Evolutionary conservation across 2,888 invertebrate species (phyloP).

Genomic region (Rhabditoides inermis): DNA sequence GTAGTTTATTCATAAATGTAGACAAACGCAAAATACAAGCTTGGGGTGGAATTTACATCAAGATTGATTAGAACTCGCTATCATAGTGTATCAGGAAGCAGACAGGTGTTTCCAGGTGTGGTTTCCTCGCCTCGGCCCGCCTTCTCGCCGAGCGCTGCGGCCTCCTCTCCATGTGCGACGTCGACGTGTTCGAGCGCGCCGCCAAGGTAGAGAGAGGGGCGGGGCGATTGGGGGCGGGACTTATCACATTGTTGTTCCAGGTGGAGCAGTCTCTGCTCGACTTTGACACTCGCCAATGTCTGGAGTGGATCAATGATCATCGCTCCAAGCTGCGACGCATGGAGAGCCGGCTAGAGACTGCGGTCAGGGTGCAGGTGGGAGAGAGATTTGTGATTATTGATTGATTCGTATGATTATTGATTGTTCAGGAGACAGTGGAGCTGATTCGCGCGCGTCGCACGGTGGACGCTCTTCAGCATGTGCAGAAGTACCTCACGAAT

Average conservation of each 20-base stretch:
- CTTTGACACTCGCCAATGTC: constrained; percentile 23
- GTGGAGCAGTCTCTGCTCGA: constrained; percentile 23
- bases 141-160: constrained; percentile 71
- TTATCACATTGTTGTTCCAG: too few species aligned
- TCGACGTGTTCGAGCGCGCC: constrained; percentile 30
- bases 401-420: not conserved
- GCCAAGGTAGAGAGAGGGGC: constrained; percentile 7
- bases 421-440: constrained; percentile 66
- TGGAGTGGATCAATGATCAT: constrained; percentile 56
- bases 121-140: constrained; percentile 87
- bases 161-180: constrained; percentile 49
- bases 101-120: constrained; percentile 56
- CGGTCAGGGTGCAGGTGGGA: constrained; percentile 63
- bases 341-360: constrained; percentile 83
- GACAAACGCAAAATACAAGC: too few species aligned
- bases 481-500: constrained; percentile 72
- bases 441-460: constrained; percentile 70
- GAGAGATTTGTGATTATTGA: too few species aligned
- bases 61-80: too few species aligned
- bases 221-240: not conserved
- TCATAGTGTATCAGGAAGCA: too few species aligned
- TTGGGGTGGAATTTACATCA: too few species aligned
- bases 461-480: constrained; percentile 82
- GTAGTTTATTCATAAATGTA: too few species aligned
- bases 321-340: constrained; percentile 54